Evolutionary conservation across 2,888 invertebrate genomes (phyloP).

Genomic region (Pheosia tremula): DNA sequence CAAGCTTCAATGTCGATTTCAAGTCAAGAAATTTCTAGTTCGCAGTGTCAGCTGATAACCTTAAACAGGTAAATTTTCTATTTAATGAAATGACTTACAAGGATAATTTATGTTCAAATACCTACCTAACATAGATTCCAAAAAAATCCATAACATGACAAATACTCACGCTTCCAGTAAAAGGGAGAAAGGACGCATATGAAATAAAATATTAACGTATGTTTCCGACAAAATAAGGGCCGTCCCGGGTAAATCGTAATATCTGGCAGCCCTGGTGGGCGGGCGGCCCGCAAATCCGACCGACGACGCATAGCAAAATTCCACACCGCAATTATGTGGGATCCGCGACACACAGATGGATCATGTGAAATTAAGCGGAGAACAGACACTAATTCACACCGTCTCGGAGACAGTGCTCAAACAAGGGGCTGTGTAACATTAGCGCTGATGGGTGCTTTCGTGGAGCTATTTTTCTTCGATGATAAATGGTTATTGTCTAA

Average conservation of each 20-base stretch:
- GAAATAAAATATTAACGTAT: constrained; percentile 8
- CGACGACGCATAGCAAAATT: constrained; percentile 67
- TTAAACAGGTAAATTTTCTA: too few relatives aligned
- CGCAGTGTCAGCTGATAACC: too few relatives aligned
- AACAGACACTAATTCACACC: constrained; percentile 68
- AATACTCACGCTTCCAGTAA: neutral
- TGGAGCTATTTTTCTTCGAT: neutral
- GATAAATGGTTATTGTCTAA: constrained; percentile 1
- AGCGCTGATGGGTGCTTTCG: constrained; percentile 29
- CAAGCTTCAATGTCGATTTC: too few relatives aligned
- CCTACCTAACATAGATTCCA: too few relatives aligned
- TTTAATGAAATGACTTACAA: too few relatives aligned
- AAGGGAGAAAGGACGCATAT: neutral
- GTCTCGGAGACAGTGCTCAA: constrained; percentile 40
- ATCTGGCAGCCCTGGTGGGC: constrained; percentile 8
- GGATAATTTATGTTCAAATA: too few relatives aligned
- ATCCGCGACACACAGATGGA: constrained; percentile 74
- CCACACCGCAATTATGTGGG: constrained; percentile 73
- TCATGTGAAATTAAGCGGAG: constrained; percentile 76
- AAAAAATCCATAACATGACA: neutral
- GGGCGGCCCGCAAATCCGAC: constrained; percentile 56
- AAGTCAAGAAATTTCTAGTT: too few relatives aligned
- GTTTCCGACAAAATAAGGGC: constrained; percentile 5
- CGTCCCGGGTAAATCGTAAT: constrained; percentile 5
- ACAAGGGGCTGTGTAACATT: constrained; percentile 35